phyloP scores from a whole-genome alignment of 2,797 vertebrate species.

The Sitta carolinensis region DNA sequence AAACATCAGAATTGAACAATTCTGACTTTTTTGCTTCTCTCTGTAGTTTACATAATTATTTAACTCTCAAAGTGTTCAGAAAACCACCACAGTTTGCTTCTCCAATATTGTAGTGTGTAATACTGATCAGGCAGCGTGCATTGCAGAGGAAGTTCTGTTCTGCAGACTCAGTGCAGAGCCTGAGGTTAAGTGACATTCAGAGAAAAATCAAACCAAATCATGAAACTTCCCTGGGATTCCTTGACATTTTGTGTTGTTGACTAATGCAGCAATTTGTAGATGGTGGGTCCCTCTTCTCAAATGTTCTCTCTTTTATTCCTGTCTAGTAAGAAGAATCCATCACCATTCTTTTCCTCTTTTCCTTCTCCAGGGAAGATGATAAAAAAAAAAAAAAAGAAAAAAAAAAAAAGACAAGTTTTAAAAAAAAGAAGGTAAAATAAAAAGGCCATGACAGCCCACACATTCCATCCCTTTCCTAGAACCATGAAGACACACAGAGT shows the following conservation, averaged over 20 bases:
- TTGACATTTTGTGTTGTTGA: conserved; percentile 13
- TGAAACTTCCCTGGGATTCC: conserved; percentile 35
- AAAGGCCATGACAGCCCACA: background rate
- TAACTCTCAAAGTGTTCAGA: conserved; percentile 21
- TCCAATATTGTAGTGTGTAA: conserved; percentile 11
- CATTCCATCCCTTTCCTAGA: background rate
- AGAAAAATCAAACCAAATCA: conserved; percentile 41
- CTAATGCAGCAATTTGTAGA: background rate
- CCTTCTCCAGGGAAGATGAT: background rate
- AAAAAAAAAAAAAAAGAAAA: background rate
- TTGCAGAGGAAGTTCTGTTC: conserved; percentile 34
- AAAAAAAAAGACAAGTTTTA: background rate
- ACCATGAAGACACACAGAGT: background rate
- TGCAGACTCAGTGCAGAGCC: conserved; percentile 32
- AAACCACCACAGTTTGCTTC: conserved; percentile 12
- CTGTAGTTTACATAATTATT: conserved; percentile 38
- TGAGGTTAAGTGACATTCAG: conserved; percentile 51
- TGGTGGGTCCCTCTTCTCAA: background rate
- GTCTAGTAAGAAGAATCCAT: background rate
- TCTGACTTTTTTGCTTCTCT: conserved; percentile 33
- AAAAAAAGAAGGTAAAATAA: background rate
- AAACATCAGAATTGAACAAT: conserved; percentile 40
- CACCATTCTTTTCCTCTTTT: background rate
- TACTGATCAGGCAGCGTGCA: conserved; percentile 49
- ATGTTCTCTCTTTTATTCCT: background rate